phyloP scores from a whole-genome alignment of 2,888 invertebrate genomes.

The Dione vanillae region DNA sequence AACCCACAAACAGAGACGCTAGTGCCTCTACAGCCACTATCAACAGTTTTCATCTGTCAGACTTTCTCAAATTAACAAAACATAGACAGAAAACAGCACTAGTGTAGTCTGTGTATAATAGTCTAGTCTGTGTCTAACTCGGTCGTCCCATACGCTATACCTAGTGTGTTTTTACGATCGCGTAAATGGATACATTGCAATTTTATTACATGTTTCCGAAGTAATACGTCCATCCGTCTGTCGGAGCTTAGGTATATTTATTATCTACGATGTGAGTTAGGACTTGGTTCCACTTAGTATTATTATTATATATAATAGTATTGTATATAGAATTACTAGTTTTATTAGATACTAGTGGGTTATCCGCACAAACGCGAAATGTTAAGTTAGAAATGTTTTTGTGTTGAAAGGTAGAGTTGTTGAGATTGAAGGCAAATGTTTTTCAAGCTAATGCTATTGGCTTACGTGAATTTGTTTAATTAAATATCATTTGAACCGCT shows the following conservation, averaged over 20 bases:
- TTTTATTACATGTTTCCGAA: slow-evolving; percentile 40
- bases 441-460: no score
- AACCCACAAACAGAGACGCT: no score
- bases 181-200: slow-evolving; percentile 35
- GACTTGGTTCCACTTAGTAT: slow-evolving; percentile 2
- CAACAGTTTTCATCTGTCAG: no score
- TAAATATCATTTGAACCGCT: no score
- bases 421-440: no score
- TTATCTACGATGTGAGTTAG: slow-evolving; percentile 23
- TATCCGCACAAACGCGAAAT: no score
- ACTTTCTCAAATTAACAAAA: no score
- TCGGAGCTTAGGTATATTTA: slow-evolving; percentile 17
- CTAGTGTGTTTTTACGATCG: slow-evolving; percentile 36
- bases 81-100: not conserved
- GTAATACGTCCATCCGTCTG: slow-evolving; percentile 42
- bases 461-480: no score
- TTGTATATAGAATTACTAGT: not conserved
- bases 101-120: not conserved
- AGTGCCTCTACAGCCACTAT: no score
- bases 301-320: no score
- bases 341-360: not conserved
- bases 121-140: not conserved
- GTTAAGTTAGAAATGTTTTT: no score
- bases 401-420: no score
- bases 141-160: not conserved